Base-by-base conservation (phyloP, 2,888 invertebrate species). In the Sinhomidia bicolor region DNA sequence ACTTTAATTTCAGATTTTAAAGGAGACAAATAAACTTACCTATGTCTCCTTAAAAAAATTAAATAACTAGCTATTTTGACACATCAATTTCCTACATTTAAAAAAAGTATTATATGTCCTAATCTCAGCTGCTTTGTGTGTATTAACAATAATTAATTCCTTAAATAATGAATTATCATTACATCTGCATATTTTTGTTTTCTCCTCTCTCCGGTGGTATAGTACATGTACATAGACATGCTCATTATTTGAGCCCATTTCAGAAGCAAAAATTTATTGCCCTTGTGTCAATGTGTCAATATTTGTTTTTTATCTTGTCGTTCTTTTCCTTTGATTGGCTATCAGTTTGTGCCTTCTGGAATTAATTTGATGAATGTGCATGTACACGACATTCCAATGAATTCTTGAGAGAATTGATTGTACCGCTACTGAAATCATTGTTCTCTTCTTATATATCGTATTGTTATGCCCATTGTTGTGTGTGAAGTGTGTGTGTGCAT, bases 201-300 rank as follows among this genome's bases (percentile, higher is more conserved):
- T 26, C 65, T 20, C 68, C 20, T 36, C 1, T 36, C 41, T 68
- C n/a, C n/a, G n/a, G n/a, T n/a, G n/a, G n/a, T n/a, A n/a, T n/a
- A n/a, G n/a, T n/a, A n/a, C n/a, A n/a, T n/a, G n/a, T n/a, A n/a
- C n/a, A n/a, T n/a, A n/a, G n/a, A n/a, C n/a, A n/a, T 36, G 47
- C 26, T 7, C 23, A 74, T 26, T 47, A 9, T 71, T 71, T 71
- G 23, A 41, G n/a, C 20, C 44, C 54, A 54, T 41, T 78, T 54
- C 41, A 54, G 32, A 51, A 51, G n/a, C 78, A 32, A 78, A 54
- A 26, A 47, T 71, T 71, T 71, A 71, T 41, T 41, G 71, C 71
- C 26, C 79, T 60, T 44, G 41, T 71, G 80, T 79, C 80, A 79
- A 85, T 51, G 68, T 65, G 80, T 85, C 85, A 85, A 85, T 85